Evolutionary conservation across 92 coral and sea anemone species (phyloP), one percentile per base, ranked within the genome.

Genomic region (Montipora capitata): DNA sequence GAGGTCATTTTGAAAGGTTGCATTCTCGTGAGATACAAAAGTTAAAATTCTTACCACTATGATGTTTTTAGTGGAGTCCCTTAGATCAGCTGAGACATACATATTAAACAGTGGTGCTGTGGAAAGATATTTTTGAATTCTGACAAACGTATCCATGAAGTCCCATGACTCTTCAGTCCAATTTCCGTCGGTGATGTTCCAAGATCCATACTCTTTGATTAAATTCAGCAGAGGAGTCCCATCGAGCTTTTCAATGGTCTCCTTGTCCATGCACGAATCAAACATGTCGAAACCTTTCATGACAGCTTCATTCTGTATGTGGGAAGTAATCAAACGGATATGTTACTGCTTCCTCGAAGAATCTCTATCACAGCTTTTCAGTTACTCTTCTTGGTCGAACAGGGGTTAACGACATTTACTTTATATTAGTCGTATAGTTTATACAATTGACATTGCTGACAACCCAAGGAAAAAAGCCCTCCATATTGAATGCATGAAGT

Each of bases 21-120:
- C 35, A 27, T 27, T 27, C 0, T 27, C 35, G 35, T 27, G 35
- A 27, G 35, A 27, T 27, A 27, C 35, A 0, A 27, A 27, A 27
- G 35, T 27, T 27, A 27, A 27, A 27, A 7, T 67, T 73, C 98
- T 94, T 51, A 97, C 99, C 93, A 92, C 96, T 42, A 97, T 94
- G 42, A 95, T 92, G 79, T 95, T 97, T 68, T 92, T 87, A 11
- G 97, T 92, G n/a, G 99, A 97, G 48, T 97, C 94, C 69, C 87
- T 92, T 61, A 94, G 84, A 72, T 97, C 99, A 63, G 98, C 85
- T 10, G 89, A 77, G 16, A 93, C 96, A 38, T 76, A 95, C 97
- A 97, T 94, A 84, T 81, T 82, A 89, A 95, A 97, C 18, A 95
- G 93, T 10, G 98, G 94, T 4, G 94, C 87, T 2, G 92, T 85